These are phyloP conservation scores for Triplophysa yarkandensis DNA, from an alignment of 2,797 vertebrate genomes.

Conservation along the genomic window DNA sequence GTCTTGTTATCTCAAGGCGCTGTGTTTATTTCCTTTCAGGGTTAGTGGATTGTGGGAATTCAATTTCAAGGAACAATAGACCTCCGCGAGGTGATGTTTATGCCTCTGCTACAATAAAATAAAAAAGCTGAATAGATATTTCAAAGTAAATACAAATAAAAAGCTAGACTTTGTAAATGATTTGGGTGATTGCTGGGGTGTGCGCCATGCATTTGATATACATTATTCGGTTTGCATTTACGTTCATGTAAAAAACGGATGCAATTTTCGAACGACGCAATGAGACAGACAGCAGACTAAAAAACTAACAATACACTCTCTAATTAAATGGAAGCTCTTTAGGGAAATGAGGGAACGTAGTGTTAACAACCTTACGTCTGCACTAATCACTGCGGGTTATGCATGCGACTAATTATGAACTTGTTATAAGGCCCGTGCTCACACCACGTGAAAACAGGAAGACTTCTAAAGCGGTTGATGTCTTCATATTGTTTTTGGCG, in stretches of 20 bases:
- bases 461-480: conserved; percentile 47
- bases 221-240: conserved; percentile 26
- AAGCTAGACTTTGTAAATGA: background rate
- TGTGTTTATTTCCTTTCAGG: conserved; percentile 39
- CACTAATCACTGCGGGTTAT: conserved; percentile 62
- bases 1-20: conserved; percentile 26
- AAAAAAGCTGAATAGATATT: conserved; percentile 29
- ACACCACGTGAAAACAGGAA: conserved; percentile 45
- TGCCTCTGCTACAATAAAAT: background rate
- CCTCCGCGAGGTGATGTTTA: background rate
- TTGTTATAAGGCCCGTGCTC: conserved; percentile 57
- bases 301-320: conserved; percentile 58
- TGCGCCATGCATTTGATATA: conserved; percentile 28
- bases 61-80: conserved; percentile 42
- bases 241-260: conserved; percentile 55
- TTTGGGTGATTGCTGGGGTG: background rate
- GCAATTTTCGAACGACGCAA: conserved; percentile 53
- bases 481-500: conserved; percentile 52
- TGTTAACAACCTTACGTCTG: conserved; percentile 65
- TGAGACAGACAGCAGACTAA: conserved; percentile 46
- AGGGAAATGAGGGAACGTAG: conserved; percentile 63
- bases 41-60: conserved; percentile 22
- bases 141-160: conserved; percentile 13
- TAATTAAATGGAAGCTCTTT: conserved; percentile 66
- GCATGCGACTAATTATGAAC: conserved; percentile 64